Evolutionary conservation across 2,888 invertebrate genomes (phyloP).

Genomic region (Invenusta paracnida): DNA sequence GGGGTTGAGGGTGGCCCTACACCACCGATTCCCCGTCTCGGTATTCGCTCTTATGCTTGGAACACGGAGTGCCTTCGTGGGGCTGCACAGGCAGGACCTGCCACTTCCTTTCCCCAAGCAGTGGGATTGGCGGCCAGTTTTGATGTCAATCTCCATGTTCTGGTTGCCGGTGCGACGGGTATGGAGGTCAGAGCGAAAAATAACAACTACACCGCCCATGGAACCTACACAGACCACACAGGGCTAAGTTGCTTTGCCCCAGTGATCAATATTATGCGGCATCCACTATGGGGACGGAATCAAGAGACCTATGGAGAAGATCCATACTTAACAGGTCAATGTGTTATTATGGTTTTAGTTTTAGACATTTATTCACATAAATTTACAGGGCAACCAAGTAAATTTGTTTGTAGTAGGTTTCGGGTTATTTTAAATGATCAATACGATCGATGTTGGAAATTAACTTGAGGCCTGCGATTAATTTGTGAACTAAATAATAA

Average conservation of each 20-base stretch:
- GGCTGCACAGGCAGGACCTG: constrained; percentile 37
- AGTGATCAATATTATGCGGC: constrained; percentile 43
- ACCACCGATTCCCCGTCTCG: constrained; percentile 39
- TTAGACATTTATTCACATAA: too few relatives aligned
- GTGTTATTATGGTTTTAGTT: not conserved
- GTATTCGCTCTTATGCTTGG: constrained; percentile 40
- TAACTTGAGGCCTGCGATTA: too few relatives aligned
- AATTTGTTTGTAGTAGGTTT: too few relatives aligned
- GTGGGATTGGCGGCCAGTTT: constrained; percentile 40
- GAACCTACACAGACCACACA: constrained; percentile 41
- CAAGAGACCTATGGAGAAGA: constrained; percentile 44
- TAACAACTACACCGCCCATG: constrained; percentile 36
- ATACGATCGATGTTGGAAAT: too few relatives aligned
- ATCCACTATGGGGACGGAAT: constrained; percentile 45
- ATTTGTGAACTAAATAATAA: too few relatives aligned
- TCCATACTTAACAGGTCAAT: constrained; percentile 42
- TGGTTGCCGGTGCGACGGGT: constrained; percentile 40
- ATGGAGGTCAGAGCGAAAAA: constrained; percentile 43
- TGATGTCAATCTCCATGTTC: constrained; percentile 1
- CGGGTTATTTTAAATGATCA: too few relatives aligned
- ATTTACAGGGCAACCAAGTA: too few relatives aligned
- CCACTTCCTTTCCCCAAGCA: constrained; percentile 42
- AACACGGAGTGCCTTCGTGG: constrained; percentile 42
- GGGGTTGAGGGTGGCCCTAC: constrained; percentile 36
- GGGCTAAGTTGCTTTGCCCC: constrained; percentile 45